phyloP scores from a whole-genome alignment of 1,140 invertebrate species.

The Drosophila rufa region DNA sequence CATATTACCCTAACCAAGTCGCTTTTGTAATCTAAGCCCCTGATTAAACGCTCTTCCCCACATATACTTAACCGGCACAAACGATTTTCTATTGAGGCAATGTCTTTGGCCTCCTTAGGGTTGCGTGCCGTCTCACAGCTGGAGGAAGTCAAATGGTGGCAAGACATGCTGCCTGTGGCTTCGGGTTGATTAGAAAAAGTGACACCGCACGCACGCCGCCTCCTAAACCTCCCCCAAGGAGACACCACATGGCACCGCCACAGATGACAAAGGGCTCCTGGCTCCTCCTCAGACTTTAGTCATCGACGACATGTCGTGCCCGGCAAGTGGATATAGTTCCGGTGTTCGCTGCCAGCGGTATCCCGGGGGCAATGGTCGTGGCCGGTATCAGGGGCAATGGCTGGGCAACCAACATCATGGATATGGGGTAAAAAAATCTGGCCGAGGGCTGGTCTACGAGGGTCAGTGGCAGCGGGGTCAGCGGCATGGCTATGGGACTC shows the following conservation, averaged over 20 bases:
- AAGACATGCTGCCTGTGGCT: conserved; percentile 62
- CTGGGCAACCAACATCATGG: conserved; percentile 50
- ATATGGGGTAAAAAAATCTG: conserved; percentile 41
- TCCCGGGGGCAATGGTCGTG: conserved; percentile 37
- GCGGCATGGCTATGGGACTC: conserved; percentile 86
- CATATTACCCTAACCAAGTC: conserved; percentile 18
- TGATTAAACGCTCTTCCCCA: conserved; percentile 65
- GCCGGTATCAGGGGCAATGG: conserved; percentile 63
- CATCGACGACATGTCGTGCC: conserved; percentile 54
- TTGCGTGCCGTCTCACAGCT: conserved; percentile 49
- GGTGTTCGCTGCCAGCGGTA: conserved; percentile 59
- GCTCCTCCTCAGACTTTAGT: conserved; percentile 26
- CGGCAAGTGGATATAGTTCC: conserved; percentile 34
- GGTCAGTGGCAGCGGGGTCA: conserved; percentile 86
- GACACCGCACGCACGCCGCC: conserved; percentile 50
- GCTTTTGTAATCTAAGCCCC: conserved; percentile 36
- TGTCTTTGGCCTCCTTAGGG: conserved; percentile 30
- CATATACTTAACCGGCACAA: conserved; percentile 45
- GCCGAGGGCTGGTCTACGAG: conserved; percentile 85
- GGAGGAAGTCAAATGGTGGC: conserved; percentile 41
- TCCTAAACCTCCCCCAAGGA: not conserved
- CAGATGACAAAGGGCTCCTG: conserved; percentile 25
- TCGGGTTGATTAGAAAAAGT: conserved; percentile 70
- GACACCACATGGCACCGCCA: conserved; percentile 52
- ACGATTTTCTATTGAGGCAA: conserved; percentile 33